These are phyloP conservation scores for Gymnosoma rotundatum DNA, from an alignment of 2,888 invertebrate species.

Conservation along the genomic window DNA sequence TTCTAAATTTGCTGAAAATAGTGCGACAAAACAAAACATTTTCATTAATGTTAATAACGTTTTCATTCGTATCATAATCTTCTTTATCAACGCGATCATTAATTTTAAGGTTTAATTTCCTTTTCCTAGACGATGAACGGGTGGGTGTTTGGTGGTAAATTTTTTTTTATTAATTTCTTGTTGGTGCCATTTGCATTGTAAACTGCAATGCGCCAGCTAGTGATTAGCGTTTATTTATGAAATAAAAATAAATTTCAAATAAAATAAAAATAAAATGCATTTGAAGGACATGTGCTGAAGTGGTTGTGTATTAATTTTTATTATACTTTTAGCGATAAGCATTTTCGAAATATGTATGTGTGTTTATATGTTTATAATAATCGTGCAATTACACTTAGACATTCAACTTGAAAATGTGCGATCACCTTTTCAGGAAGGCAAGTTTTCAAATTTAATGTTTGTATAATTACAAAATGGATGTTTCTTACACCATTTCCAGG, in stretches of 20 bases:
- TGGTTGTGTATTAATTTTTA: constrained; percentile 19
- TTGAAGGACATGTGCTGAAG: constrained; percentile 53
- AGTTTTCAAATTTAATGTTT: constrained; percentile 9
- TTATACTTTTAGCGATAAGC: constrained; percentile 37
- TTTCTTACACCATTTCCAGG: constrained; percentile 3
- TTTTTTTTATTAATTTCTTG: not conserved
- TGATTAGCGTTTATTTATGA: not conserved
- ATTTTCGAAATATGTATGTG: not conserved
- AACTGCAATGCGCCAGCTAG: constrained; percentile 21
- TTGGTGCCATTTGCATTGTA: not conserved
- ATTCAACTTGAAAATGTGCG: constrained; percentile 67
- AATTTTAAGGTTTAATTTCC: not conserved
- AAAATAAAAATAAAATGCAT: constrained; percentile 21
- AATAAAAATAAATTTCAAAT: too few relatives aligned
- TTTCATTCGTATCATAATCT: constrained; percentile 24
- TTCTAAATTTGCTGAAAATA: constrained; percentile 68
- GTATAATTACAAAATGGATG: not conserved
- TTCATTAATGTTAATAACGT: not conserved
- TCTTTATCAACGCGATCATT: not conserved
- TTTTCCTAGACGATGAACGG: not conserved
- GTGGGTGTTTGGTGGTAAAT: not conserved
- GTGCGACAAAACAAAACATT: constrained; percentile 58
- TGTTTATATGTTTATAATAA: not conserved
- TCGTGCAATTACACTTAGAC: constrained; percentile 43
- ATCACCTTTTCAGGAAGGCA: constrained; percentile 63